A percentile compares a stretch with the other conserved stretches of the same genome.
phyloP scores from a whole-genome alignment of 2,888 invertebrate genomes.

The Dorcus parallelipipedus region DNA sequence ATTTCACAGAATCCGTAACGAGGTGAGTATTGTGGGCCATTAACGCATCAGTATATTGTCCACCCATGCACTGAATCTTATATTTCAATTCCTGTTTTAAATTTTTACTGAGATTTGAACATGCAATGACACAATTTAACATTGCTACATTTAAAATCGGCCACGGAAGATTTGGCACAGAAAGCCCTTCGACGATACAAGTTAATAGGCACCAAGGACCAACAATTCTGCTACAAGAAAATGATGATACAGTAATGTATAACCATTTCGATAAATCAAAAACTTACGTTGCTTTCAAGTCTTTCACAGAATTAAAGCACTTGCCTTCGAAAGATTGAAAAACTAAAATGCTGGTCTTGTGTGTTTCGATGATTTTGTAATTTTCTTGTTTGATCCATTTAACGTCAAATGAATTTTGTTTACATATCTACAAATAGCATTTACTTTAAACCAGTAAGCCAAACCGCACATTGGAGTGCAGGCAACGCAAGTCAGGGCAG shows the following conservation, averaged over 20 bases:
- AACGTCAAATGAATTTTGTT: slow-evolving; percentile 58
- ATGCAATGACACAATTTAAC: slow-evolving; percentile 66
- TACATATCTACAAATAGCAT: slow-evolving; percentile 32
- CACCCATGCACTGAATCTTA: slow-evolving; percentile 75
- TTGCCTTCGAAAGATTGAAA: slow-evolving; percentile 74
- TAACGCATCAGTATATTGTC: slow-evolving; percentile 62
- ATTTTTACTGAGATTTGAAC: slow-evolving; percentile 51
- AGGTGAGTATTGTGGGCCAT: slow-evolving; percentile 74
- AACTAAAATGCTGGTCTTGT: slow-evolving; percentile 72
- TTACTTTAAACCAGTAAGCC: not conserved
- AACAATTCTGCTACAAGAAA: slow-evolving; percentile 61
- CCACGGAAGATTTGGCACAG: slow-evolving; percentile 70
- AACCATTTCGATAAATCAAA: not conserved
- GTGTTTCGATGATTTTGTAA: slow-evolving; percentile 50
- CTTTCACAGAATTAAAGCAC: slow-evolving; percentile 62
- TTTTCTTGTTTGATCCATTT: slow-evolving; percentile 66
- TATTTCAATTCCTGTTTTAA: slow-evolving; percentile 57
- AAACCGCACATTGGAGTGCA: too few relatives aligned
- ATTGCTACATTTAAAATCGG: slow-evolving; percentile 82
- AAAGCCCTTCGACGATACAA: slow-evolving; percentile 66
- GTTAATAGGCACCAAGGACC: slow-evolving; percentile 78
- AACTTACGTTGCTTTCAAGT: slow-evolving; percentile 69
- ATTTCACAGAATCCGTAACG: slow-evolving; percentile 71
- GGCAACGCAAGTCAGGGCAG: too few relatives aligned
- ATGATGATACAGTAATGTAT: not conserved